Base-by-base conservation (phyloP, 2,888 invertebrate genomes). In the Ochropleura leucogaster region DNA sequence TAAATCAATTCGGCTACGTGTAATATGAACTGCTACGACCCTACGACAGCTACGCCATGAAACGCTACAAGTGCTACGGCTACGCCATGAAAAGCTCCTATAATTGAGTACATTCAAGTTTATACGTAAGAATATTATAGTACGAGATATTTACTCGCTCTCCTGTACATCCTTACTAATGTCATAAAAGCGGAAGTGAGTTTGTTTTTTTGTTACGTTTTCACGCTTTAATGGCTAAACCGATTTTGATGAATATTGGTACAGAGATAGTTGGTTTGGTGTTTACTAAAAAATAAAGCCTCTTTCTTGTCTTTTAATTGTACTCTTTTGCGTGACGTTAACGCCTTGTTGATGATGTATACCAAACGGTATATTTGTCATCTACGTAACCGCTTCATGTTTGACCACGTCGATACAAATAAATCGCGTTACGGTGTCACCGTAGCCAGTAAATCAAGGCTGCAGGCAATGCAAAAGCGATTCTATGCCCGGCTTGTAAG, bases 341-440 rank as follows among this genome's bases (percentile, higher is more conserved):
- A 4, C 16, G 20, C 6, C 7, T 59, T 30, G 14, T 59, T 49
- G 4, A n/a, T 14, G 20, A 0, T 16, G 57, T 65, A 62, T n/a
- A n/a, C 14, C 53, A 18, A 10, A 42, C 16, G 20, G 10, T 5
- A 40, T 4, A 77, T 69, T 77, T 49, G n/a, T 57, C 63, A 14
- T 57, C 8, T 16, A 62, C 42, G 46, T 46, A 8, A 16, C 49
- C 42, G 20, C 30, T 57, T 76, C 40, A 46, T 64, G 53, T 69
- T 76, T 63, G 62, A 47, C 44, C 49, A 63, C 63, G 63, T 40
- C 55, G 62, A 77, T 77, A 55, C 40, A 16, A 63, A 77, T 77
- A 69, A 76, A 69, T 76, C 30, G 69, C 30, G 40, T 46, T 77
- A 20, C 30, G 30, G 14, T 63, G 42, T 55, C 44, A 55, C 63